Evolutionary conservation across 2,888 invertebrate genomes (phyloP), one percentile per base, ranked within the genome.

Genomic region (Byasa hedistus): DNA sequence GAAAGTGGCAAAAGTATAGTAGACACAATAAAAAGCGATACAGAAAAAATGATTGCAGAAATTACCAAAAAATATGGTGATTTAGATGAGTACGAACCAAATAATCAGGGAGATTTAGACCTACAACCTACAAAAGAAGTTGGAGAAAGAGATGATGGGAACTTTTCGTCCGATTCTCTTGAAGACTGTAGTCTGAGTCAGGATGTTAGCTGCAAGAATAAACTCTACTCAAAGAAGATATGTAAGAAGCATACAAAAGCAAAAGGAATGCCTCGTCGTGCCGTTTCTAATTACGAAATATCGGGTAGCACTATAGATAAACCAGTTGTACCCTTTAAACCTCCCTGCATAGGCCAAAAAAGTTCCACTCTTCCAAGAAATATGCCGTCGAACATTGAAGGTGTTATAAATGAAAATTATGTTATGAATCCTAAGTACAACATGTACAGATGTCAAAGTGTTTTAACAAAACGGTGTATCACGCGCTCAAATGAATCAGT

Each of bases 231-330:
- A 10, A 93, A 93, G 74, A 91, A 89, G 72, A 80, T 92, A 8
- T 92, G 92, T 68, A 92, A 91, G 70, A 93, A 93, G 68, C 92
- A 93, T 69, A 92, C 87, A 27, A 93, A 92, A 73, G 85, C 79
- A 61, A 71, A 75, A 48, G 82, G 84, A 52, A 90, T 93, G 65
- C 94, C 96, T 0, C 92, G 95, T 66, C 85, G 96, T 36, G 94
- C 96, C 51, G 92, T 95, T 21, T 96, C 96, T 1, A 96, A 96
- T 76, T 96, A 96, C 77, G 96, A 96, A 80, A 95, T 96, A 59
- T 94, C 93, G 66, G 81, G 86, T 5, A 75, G 78, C 1, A 89
- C 91, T 44, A 73, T 73, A 60, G 89, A 89, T 22, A 91, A 89
- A 57, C 91, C 90, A 0, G 81, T 76, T 1, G 81, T 90, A 1